Conservation (phyloP, 2,888 invertebrate genomes). For the Exocentrus adspersus region DNA sequence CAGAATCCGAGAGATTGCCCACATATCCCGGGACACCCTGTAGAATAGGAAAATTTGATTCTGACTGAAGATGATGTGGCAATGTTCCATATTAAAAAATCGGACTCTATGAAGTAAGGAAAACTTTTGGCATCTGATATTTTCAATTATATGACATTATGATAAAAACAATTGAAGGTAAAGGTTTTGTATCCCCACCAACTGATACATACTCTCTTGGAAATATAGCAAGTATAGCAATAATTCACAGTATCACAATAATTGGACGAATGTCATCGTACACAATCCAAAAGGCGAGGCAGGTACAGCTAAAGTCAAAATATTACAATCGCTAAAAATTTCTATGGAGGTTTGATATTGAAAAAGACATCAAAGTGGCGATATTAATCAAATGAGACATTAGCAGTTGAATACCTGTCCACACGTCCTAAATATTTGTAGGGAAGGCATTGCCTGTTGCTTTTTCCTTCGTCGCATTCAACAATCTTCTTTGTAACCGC, state of each 20-base stretch:
- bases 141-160: too few relatives aligned
- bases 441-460: constrained; percentile 46
- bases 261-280: constrained; percentile 4
- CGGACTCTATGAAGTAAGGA: too few relatives aligned
- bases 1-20: too few relatives aligned
- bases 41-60: too few relatives aligned
- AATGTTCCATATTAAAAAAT: too few relatives aligned
- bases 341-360: constrained; percentile 33
- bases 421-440: constrained; percentile 53
- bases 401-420: constrained; percentile 50
- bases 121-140: too few relatives aligned
- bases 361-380: constrained; percentile 37
- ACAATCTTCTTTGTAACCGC: constrained; percentile 43
- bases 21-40: too few relatives aligned
- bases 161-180: too few relatives aligned
- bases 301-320: constrained; percentile 34
- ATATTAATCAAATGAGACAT: constrained; percentile 47
- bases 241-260: constrained; percentile 4
- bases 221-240: too few relatives aligned
- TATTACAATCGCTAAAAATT: constrained; percentile 35
- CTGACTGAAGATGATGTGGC: too few relatives aligned
- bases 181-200: too few relatives aligned
- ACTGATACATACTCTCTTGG: too few relatives aligned
- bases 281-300: constrained; percentile 14
- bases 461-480: constrained; percentile 43